Evolutionary conservation across 1,140 invertebrate genomes (phyloP), one percentile per base, ranked within the genome.

Genomic region (Drosophila rhopaloa): DNA sequence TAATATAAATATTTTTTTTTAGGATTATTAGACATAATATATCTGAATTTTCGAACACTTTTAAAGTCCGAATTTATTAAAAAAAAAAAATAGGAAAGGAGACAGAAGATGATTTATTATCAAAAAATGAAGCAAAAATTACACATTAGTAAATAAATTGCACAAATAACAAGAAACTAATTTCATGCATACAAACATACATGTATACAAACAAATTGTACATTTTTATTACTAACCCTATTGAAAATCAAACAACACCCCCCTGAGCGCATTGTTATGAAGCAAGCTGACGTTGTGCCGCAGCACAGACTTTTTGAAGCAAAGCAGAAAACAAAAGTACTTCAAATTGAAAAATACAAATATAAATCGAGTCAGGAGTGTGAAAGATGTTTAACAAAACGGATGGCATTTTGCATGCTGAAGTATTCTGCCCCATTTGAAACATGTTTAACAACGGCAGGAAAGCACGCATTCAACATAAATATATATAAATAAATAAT

Each of bases 61-160:
- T 70, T 73, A 81, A 85, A 85, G 81, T 85, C 81, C 81, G 81
- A 85, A 85, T 85, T 85, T 85, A 83, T 83, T 75, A 71, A 70
- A 44, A 44, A 19, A 19, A 16, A 9, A 29, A 29, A 41, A 43
- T 50, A 47, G 7, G 48, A 76, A 32, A 35, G 37, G 8, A 38
- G 46, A 68, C 50, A 14, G 16, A 46, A 7, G 47, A 54, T 35
- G 48, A 68, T 46, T 70, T 57, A 41, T 70, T 70, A 68, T 48
- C 67, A 56, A 50, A 58, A 71, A 70, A 44, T 58, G 29, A 71
- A 46, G 51, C 44, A 58, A 60, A 55, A 53, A 67, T 75, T 59
- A 76, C 38, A 77, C 56, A 46, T 81, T 81, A 78, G 74, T 79
- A 80, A 84, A 84, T 62, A 72, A 76, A 83, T 68, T 77, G 79